Evolutionary conservation across 2,797 vertebrate genomes (phyloP).

Genomic region (Carcharodon carcharias): DNA sequence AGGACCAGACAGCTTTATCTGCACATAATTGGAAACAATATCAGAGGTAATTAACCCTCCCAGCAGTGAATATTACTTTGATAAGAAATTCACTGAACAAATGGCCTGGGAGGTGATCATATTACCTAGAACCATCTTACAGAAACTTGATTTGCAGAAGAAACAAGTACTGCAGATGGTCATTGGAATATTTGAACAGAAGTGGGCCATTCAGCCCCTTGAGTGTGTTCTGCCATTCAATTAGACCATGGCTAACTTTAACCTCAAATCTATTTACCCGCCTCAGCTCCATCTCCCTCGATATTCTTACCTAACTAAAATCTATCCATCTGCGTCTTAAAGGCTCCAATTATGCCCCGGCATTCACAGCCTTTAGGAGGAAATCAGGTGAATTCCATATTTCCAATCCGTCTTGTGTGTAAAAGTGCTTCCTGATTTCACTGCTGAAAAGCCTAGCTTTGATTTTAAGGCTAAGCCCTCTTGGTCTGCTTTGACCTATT

Average conservation of each 20-base stretch:
- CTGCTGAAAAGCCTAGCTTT: not conserved
- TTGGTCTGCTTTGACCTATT: not conserved
- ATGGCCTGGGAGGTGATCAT: not conserved
- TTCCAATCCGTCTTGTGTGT: not conserved
- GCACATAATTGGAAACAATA: conserved; percentile 11
- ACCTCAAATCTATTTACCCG: not conserved
- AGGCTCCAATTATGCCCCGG: not conserved
- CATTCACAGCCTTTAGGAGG: not conserved
- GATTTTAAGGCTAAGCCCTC: not conserved
- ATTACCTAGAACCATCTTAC: not conserved
- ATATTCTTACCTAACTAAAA: not conserved
- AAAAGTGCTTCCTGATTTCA: not conserved
- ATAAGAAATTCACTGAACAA: not conserved
- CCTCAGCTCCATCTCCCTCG: not conserved
- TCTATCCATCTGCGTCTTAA: not conserved
- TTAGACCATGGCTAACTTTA: not conserved
- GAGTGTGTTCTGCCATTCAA: not conserved
- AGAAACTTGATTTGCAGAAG: not conserved
- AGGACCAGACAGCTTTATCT: conserved; percentile 9
- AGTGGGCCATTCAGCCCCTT: not conserved
- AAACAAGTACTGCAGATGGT: not conserved
- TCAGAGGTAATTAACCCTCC: conserved; percentile 32
- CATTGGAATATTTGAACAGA: not conserved
- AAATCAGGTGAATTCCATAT: not conserved
- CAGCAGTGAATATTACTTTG: not conserved